These are phyloP conservation scores for Sylvietta virens DNA, from an alignment of 2,113 vertebrate genomes.

Conservation along the genomic window DNA sequence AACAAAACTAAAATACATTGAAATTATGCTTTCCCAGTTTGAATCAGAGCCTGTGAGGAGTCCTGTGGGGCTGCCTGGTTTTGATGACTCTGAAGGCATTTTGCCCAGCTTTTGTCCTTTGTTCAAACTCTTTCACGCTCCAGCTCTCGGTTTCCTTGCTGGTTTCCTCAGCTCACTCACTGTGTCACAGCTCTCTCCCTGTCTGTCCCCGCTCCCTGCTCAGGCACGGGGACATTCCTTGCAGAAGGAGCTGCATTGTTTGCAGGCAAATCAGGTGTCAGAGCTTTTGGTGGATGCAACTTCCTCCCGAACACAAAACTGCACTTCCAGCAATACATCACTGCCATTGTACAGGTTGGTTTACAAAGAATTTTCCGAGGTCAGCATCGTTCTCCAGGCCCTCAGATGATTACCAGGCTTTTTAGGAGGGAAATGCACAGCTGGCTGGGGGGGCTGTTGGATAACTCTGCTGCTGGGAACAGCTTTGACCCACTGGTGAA, in stretches of 20 bases:
- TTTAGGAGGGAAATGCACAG: not conserved
- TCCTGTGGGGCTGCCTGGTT: not conserved
- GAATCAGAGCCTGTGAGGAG: not conserved
- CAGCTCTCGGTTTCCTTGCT: not conserved
- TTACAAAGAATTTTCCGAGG: conserved; percentile 48
- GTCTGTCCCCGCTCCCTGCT: not conserved
- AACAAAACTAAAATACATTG: not conserved
- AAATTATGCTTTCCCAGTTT: not conserved
- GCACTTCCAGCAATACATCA: conserved; percentile 61
- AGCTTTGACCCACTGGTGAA: not conserved
- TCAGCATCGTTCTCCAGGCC: not conserved
- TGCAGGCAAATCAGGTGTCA: conserved; percentile 37
- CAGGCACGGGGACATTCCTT: not conserved
- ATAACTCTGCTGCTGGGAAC: not conserved
- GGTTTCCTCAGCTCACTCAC: not conserved
- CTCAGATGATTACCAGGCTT: not conserved
- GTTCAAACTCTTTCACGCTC: not conserved
- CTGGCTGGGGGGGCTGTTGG: not conserved
- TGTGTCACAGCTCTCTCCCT: not conserved
- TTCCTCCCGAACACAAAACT: conserved; percentile 55
- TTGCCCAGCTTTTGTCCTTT: conserved; percentile 5
- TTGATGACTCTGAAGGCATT: not conserved
- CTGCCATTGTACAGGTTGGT: conserved; percentile 27
- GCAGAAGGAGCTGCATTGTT: conserved; percentile 20
- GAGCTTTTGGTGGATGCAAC: not conserved